These are phyloP conservation scores for Tenebrio molitor DNA, from an alignment of 1,140 invertebrate genomes.

Conservation along the genomic window DNA sequence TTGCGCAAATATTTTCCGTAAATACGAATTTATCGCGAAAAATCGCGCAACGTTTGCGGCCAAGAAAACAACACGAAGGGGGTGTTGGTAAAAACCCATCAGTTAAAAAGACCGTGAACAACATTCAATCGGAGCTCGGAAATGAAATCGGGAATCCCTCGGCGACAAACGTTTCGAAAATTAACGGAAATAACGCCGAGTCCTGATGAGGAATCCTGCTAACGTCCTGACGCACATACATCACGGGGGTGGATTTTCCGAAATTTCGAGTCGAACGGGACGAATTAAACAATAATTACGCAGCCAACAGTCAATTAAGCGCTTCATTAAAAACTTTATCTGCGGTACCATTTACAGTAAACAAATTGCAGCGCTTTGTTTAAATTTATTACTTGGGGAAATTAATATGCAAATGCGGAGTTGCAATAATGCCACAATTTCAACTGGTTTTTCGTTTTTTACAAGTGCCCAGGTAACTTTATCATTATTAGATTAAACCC, in stretches of 20 bases:
- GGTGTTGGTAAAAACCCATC: constrained; percentile 19
- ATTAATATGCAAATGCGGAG: constrained; percentile 28
- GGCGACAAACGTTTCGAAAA: constrained; percentile 21
- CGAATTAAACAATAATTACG: constrained; percentile 19
- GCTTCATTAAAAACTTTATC: constrained; percentile 27
- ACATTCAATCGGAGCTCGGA: constrained; percentile 34
- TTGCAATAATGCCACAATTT: constrained; percentile 7
- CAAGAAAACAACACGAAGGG: constrained; percentile 6
- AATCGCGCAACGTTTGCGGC: constrained; percentile 2
- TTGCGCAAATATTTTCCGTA: constrained; percentile 3
- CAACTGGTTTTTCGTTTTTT: constrained; percentile 1
- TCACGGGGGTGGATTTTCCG: not conserved
- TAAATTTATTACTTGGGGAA: constrained; percentile 13
- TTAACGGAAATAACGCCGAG: constrained; percentile 35
- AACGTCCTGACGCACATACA: constrained; percentile 10
- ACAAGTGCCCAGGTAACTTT: not conserved
- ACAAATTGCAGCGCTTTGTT: constrained; percentile 26
- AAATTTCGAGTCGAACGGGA: not conserved
- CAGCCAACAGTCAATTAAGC: not conserved
- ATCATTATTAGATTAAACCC: constrained; percentile 6
- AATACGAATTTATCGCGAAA: constrained; percentile 8
- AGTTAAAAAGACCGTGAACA: constrained; percentile 39
- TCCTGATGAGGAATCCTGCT: not conserved
- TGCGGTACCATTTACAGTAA: not conserved
- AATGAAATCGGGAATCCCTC: constrained; percentile 28